These are phyloP conservation scores for Pluvialis apricaria DNA, from an alignment of 2,113 vertebrate genomes.

Conservation along the genomic window DNA sequence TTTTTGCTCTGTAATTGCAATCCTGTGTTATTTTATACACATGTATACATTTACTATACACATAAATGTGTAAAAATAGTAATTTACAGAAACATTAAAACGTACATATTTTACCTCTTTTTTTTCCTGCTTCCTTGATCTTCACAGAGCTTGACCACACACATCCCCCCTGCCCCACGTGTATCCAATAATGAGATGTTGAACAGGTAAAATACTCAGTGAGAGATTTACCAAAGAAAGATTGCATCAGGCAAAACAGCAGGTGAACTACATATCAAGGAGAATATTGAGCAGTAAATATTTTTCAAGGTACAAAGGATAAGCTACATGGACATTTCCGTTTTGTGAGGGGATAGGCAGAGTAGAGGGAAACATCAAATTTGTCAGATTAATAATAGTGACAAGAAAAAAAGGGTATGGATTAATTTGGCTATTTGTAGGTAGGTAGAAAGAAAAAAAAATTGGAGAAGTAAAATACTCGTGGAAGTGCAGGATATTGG, in stretches of 20 bases:
- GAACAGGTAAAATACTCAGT: neutral
- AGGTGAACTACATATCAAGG: neutral
- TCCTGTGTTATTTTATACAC: neutral
- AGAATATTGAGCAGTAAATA: neutral
- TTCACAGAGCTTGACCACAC: neutral
- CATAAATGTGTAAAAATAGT: neutral
- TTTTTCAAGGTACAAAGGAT: neutral
- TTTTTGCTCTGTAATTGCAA: neutral
- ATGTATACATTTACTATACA: neutral
- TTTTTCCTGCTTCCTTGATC: neutral
- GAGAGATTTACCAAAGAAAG: neutral
- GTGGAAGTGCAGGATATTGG: neutral
- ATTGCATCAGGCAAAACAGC: neutral
- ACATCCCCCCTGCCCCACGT: accelerated
- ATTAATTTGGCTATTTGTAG: neutral
- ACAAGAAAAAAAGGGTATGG: neutral
- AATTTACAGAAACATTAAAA: neutral
- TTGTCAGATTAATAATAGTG: neutral
- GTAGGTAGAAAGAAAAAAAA: neutral
- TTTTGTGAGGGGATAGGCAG: neutral
- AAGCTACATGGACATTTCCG: neutral
- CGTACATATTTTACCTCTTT: neutral
- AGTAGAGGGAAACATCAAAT: neutral
- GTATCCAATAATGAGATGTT: neutral
- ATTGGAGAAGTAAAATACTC: neutral